Base-by-base conservation (phyloP, 2,888 invertebrate genomes). In the Acanthococcus lagerstroemiae region DNA sequence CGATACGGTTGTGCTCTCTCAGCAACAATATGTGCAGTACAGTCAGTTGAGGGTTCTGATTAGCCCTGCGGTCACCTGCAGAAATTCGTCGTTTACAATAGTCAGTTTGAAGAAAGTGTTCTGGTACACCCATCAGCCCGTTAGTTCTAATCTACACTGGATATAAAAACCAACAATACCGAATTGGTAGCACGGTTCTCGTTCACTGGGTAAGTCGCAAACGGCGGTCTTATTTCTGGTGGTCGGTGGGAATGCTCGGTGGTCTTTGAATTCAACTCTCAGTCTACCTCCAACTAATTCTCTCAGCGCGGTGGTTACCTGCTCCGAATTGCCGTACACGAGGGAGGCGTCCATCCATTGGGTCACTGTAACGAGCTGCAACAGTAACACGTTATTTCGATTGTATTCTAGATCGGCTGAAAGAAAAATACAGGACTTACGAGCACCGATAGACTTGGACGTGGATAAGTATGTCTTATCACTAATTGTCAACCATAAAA, bases 1-100 rank as follows among this genome's bases (percentile, higher is more conserved):
- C 89, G 1, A 91, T 73, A 0, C 89, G 82, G 75, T 91, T 92
- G 75, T 91, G 91, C 72, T 91, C 90, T 27, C 91, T 80, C 19
- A 87, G 81, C 74, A 88, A 84, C 6, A 90, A 72, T 1, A 85
- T 84, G 70, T 91, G 90, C 0, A 90, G 73, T 0, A 84, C 81
- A 0, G 86, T 85, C 52, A 90, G 77, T 0, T 87, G 85, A 7
- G 88, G 83, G 71, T 88, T 84, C 75, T 89, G 88, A 76, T 90
- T 90, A 1, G 83, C 84, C 69, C 89, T 83, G 4, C 80, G 80
- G 73, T 90, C 90, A 12, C 90, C 90, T 88, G 72, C 7, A 73
- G 72, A 52, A n/a, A n/a, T n/a, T n/a, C n/a, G n/a, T n/a, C n/a
- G n/a, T n/a, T n/a, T n/a, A n/a, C n/a, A n/a, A 37, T 37, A 37